Percentiles rank a stretch among this genome's conserved stretches.
These are phyloP conservation scores for Drosophila infuscata DNA, from an alignment of 2,888 invertebrate genomes.

Conservation along the genomic window DNA sequence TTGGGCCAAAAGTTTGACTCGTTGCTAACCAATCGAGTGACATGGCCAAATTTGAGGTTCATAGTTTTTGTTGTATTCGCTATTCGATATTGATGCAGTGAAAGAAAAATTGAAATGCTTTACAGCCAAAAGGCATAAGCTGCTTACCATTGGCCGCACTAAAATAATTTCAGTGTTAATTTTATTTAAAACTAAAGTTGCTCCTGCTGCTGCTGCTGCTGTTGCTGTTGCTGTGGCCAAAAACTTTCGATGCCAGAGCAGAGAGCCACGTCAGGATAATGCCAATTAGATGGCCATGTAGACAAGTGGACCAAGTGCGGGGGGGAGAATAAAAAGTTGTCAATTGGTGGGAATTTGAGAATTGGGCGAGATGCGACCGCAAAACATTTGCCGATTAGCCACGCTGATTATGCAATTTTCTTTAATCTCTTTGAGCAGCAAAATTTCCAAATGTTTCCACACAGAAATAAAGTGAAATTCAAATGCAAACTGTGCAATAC, in stretches of 20 bases:
- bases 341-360: conserved; percentile 8
- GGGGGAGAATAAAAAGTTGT: not conserved
- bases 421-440: conserved; percentile 56
- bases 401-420: conserved; percentile 71
- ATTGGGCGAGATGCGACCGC: conserved; percentile 43
- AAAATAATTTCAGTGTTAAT: conserved; percentile 76
- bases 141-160: conserved; percentile 69
- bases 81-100: conserved; percentile 31
- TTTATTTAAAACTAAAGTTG: conserved; percentile 61
- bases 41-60: conserved; percentile 12
- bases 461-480: not conserved
- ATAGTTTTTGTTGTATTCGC: conserved; percentile 6
- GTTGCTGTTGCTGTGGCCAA: conserved; percentile 1
- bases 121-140: conserved; percentile 56
- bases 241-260: conserved; percentile 50
- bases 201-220: not conserved
- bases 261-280: conserved; percentile 59
- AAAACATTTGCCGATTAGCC: conserved; percentile 67
- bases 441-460: conserved; percentile 26
- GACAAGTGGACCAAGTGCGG: not conserved
- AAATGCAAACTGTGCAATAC: not conserved
- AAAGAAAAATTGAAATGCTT: conserved; percentile 46
- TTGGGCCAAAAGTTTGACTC: conserved; percentile 23
- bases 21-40: conserved; percentile 26
- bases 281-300: conserved; percentile 65